Base-by-base conservation (phyloP, 2,888 invertebrate species). In the Drosophila neonasuta region DNA sequence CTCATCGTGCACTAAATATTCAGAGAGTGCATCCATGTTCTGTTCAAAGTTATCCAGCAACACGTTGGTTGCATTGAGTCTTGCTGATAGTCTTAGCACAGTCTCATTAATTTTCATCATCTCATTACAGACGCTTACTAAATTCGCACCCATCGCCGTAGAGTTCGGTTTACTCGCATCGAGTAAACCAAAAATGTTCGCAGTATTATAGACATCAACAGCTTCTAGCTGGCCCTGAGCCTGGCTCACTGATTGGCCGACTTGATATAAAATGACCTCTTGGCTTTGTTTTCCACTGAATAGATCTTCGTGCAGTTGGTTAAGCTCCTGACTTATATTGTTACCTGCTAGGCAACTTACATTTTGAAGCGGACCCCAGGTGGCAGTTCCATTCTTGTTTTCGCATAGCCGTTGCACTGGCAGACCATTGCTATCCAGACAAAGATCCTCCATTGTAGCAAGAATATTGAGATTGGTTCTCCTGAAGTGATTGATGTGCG, bases 51-150 rank as follows among this genome's bases (percentile, higher is more conserved):
- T 92, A 73, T 93, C 93, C 54, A 95, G 88, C 66, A 94, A 91
- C 0, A 91, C 88, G 82, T 94, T 94, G 1, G 94, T 94, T 10
- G 94, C 93, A 90, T 95, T 94, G 42, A 94, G 90, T 8, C 92
- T 62, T 0, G 87, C 92, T 68, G 91, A 88, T n/a, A 86, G 63
- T 0, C 83, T 81, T 10, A 90, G 64, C 5, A 88, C 75, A 0
- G 74, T 55, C 8, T 58, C 84, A 77, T 93, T 91, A 1, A 92
- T 89, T 17, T 91, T 80, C 92, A 93, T 92, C 17, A 94, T 36
- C 88, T 80, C 92, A 92, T 69, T 93, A 92, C 86, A 88, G 36
- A 90, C 88, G 42, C 79, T 72, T n/a, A 90, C 55, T 39, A 90
- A 57, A 36, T 88, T 79, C 0, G 57, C 41, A 9, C 83, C 77